Evolutionary conservation across 2,888 invertebrate species (phyloP).

Genomic region (Aspidiotus destructor): DNA sequence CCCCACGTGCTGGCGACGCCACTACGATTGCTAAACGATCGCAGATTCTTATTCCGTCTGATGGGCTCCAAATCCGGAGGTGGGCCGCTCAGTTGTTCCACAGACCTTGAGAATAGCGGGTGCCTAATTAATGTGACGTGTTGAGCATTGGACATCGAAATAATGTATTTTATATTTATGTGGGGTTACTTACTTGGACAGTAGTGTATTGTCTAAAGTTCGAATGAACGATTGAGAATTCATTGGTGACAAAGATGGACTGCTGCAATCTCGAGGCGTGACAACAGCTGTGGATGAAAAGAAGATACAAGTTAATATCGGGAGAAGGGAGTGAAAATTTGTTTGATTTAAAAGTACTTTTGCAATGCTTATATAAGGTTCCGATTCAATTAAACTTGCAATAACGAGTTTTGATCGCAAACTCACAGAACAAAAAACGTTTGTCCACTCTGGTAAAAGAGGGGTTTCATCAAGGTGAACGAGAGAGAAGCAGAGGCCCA

Average conservation of each 20-base stretch:
- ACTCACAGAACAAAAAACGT: no score
- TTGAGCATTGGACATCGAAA: no score
- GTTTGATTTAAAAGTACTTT: neutral
- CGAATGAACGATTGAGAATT: constrained; percentile 66
- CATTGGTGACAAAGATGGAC: constrained; percentile 70
- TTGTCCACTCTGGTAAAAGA: no score
- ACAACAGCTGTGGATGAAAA: constrained; percentile 50
- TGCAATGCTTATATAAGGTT: no score
- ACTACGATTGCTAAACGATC: constrained; percentile 49
- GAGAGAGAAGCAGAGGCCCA: no score
- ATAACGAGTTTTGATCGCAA: no score
- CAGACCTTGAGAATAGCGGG: constrained; percentile 46
- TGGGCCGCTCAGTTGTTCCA: constrained; percentile 74
- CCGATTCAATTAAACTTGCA: no score
- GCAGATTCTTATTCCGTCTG: constrained; percentile 36
- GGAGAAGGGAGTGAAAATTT: neutral
- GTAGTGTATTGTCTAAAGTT: constrained; percentile 57
- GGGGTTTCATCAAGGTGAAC: no score
- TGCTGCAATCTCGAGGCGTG: constrained; percentile 67
- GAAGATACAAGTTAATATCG: constrained; percentile 3
- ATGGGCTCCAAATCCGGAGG: constrained; percentile 40
- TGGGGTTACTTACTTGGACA: constrained; percentile 49
- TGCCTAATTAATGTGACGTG: no score
- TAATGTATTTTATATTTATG: no score
- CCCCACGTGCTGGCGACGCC: constrained; percentile 72